Percentiles rank a stretch among this genome's conserved stretches.
These are phyloP conservation scores for Aptenodytes patagonicus DNA, from an alignment of 2,113 vertebrate species.

Conservation along the genomic window DNA sequence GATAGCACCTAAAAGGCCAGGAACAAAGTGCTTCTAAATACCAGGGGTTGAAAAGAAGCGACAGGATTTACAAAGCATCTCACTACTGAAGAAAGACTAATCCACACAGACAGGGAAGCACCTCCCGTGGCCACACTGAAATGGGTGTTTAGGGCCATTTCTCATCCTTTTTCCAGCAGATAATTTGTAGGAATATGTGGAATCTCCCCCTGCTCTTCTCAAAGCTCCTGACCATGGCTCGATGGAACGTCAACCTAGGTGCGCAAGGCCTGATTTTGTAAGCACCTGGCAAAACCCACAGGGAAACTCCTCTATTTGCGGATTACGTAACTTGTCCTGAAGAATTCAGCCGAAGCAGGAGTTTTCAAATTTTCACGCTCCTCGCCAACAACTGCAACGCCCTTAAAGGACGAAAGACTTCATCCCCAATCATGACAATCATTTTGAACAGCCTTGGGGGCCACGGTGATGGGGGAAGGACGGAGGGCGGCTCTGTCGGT, in stretches of 20 bases:
- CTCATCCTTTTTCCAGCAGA: not conserved
- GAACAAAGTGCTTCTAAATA: not conserved
- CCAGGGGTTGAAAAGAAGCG: not conserved
- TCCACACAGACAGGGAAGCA: not conserved
- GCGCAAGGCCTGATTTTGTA: not conserved
- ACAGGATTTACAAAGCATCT: not conserved
- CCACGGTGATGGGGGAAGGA: not conserved
- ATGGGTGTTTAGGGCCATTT: not conserved
- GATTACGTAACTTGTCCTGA: not conserved
- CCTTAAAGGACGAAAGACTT: not conserved
- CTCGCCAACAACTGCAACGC: not conserved
- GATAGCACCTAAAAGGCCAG: not conserved
- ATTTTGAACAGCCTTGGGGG: not conserved
- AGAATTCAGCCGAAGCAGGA: not conserved
- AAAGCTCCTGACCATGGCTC: not conserved
- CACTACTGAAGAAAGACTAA: not conserved
- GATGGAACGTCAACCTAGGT: not conserved
- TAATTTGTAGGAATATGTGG: not conserved
- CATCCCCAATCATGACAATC: too few relatives aligned
- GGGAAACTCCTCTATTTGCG: not conserved
- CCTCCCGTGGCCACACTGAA: rapidly evolving
- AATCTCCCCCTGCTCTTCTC: not conserved
- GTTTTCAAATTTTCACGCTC: not conserved
- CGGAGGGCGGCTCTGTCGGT: too few relatives aligned
- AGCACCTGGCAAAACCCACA: not conserved